A percentile compares a stretch with the other conserved stretches of the same genome.
Evolutionary conservation across 2,888 invertebrate species (phyloP).

Genomic region (Trissoscelio sp.): DNA sequence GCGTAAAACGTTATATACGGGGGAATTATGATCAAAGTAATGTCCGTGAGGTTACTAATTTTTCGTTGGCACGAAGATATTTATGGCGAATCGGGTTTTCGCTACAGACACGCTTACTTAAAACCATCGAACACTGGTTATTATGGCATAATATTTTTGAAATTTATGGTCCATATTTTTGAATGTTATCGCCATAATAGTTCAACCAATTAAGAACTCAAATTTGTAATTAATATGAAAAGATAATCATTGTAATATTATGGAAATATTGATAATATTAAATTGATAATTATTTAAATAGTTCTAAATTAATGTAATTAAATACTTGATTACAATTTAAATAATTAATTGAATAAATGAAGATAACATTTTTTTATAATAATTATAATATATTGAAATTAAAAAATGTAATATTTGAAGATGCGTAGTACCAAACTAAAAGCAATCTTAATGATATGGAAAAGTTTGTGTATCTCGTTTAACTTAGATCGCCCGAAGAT

Average conservation of each 20-base stretch:
- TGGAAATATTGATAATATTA: no score
- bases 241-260: no score
- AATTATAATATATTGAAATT: not conserved
- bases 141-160: not conserved
- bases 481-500: not conserved
- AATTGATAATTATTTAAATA: no score
- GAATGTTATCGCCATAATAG: not conserved
- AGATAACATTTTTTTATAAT: not conserved
- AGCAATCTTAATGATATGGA: not conserved
- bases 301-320: no score
- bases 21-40: constrained; percentile 16
- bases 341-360: no score
- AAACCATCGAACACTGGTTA: not conserved
- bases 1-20: constrained; percentile 3
- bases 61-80: not conserved
- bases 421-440: not conserved
- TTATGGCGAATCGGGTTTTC: constrained; percentile 9
- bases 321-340: no score
- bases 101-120: not conserved
- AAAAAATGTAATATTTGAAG: not conserved
- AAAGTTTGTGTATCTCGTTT: not conserved
- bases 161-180: not conserved
- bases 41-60: constrained; percentile 17
- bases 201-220: no score
- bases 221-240: no score